Evolutionary conservation across 1,140 invertebrate species (phyloP).

Genomic region (Cepaea nemoralis): DNA sequence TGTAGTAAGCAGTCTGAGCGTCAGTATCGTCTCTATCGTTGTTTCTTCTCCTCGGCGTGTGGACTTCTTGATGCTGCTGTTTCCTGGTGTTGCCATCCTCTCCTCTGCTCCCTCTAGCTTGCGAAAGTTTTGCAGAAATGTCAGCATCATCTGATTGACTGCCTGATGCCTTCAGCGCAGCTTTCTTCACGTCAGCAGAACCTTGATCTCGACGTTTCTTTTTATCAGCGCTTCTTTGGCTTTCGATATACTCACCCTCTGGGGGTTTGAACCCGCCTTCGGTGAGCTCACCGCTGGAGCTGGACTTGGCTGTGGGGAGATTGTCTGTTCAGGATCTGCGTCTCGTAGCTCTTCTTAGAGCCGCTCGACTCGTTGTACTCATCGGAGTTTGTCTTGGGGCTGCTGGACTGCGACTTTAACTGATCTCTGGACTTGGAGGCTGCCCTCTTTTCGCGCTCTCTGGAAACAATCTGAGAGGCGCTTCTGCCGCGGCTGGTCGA

Average conservation of each 20-base stretch:
- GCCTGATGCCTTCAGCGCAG: neutral
- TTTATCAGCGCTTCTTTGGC: neutral
- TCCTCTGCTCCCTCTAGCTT: neutral
- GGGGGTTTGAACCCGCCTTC: neutral
- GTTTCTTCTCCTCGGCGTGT: neutral
- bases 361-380: constrained; percentile 1
- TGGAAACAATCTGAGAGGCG: neutral
- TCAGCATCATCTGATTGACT: neutral
- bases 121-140: neutral
- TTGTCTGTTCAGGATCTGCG: neutral
- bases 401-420: neutral
- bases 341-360: constrained; percentile 6
- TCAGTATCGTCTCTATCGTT: neutral
- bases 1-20: neutral
- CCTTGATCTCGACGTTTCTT: neutral
- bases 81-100: neutral
- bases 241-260: neutral
- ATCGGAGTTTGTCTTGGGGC: neutral
- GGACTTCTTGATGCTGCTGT: neutral
- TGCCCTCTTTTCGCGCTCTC: neutral
- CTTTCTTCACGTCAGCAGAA: neutral
- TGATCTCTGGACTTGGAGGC: neutral
- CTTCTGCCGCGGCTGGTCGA: neutral
- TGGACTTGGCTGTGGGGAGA: neutral
- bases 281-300: neutral